Conservation (phyloP, 2,888 invertebrate genomes). For the Ochropleura plecta region DNA sequence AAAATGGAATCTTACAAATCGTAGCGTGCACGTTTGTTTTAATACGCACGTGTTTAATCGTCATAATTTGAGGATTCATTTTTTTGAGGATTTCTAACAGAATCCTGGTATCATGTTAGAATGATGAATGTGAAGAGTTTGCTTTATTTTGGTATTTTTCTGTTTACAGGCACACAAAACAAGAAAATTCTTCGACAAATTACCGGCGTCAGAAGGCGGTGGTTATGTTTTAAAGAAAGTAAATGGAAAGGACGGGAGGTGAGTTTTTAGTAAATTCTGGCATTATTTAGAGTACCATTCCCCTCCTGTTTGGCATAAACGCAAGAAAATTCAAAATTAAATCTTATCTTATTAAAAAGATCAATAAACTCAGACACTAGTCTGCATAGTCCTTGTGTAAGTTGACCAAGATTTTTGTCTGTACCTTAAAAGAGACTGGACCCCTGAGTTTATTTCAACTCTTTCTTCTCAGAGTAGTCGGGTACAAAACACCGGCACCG, state of each 20-base stretch:
- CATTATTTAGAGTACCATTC: background rate
- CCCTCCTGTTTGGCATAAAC: background rate
- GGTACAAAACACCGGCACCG: no score
- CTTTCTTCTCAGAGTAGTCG: no score
- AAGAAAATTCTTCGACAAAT: conserved; percentile 99
- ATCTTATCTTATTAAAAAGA: no score
- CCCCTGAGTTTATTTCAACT: no score
- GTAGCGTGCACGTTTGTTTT: background rate
- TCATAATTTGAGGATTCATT: no score
- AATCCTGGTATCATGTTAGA: background rate
- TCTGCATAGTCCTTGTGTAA: no score
- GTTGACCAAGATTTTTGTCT: no score
- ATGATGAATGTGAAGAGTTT: background rate
- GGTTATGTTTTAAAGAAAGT: conserved; percentile 98
- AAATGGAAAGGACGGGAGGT: conserved; percentile 96
- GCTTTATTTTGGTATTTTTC: conserved; percentile 16
- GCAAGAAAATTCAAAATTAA: background rate
- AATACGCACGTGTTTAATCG: background rate
- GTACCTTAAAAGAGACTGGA: no score
- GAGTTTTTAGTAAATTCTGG: conserved; percentile 61
- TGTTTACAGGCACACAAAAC: conserved; percentile 96
- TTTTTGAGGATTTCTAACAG: background rate
- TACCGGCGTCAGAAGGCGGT: conserved; percentile 95
- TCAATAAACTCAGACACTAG: no score
- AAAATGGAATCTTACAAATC: background rate